These are phyloP conservation scores for Eupithecia exiguata DNA, from an alignment of 2,888 invertebrate species.

Conservation along the genomic window DNA sequence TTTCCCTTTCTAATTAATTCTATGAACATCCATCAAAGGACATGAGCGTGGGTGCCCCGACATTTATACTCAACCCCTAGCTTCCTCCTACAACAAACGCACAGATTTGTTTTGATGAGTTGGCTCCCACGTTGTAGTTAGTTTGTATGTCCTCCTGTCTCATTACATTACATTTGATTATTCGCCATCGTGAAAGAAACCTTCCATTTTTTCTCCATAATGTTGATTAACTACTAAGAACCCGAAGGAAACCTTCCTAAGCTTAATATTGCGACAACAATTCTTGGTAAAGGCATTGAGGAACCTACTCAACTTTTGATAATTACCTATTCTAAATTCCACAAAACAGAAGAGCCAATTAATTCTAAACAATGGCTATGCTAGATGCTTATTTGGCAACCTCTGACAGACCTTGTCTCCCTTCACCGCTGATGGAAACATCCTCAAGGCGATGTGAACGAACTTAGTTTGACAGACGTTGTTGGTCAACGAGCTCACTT, in stretches of 20 bases:
- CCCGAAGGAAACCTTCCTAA: background rate
- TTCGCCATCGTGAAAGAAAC: background rate
- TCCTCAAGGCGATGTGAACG: slow-evolving; percentile 29
- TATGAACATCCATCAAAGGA: background rate
- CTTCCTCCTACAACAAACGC: background rate
- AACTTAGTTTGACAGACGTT: slow-evolving; percentile 7
- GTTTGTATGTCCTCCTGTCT: background rate
- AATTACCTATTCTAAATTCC: background rate
- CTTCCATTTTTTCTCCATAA: background rate
- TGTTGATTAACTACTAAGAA: background rate
- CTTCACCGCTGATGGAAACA: slow-evolving; percentile 27
- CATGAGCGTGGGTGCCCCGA: background rate
- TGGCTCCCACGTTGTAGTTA: background rate
- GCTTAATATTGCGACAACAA: background rate
- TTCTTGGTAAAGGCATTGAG: background rate
- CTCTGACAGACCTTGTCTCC: slow-evolving; percentile 18
- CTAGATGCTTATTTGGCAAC: slow-evolving; percentile 4
- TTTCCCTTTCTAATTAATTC: background rate
- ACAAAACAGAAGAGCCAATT: slow-evolving; percentile 2
- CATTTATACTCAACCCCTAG: background rate
- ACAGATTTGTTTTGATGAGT: background rate
- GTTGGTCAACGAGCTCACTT: background rate
- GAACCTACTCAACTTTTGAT: too few species aligned
- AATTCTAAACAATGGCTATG: slow-evolving; percentile 14
- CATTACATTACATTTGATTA: background rate